Evolutionary conservation across 1,140 invertebrate species (phyloP).

Genomic region (Mactra quadrangularis): DNA sequence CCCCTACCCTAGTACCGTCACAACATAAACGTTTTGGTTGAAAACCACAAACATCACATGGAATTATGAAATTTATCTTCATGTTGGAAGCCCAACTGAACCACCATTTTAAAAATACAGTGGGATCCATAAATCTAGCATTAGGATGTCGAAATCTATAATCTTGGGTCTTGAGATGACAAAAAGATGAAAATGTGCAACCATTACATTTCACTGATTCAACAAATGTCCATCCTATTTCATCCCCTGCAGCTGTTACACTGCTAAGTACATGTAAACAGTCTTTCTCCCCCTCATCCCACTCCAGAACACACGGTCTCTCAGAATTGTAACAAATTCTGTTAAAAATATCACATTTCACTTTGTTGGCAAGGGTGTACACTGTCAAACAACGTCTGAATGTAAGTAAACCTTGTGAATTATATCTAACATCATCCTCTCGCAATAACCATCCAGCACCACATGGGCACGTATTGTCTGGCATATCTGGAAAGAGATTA

Average conservation of each 20-base stretch:
- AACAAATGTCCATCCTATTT: conserved; percentile 63
- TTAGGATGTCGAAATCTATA: conserved; percentile 31
- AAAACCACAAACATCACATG: conserved; percentile 42
- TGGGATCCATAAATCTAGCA: conserved; percentile 50
- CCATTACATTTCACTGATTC: conserved; percentile 29
- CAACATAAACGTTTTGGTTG: conserved; percentile 56
- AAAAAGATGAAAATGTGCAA: conserved; percentile 44
- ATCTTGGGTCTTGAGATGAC: conserved; percentile 1
- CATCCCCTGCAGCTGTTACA: conserved; percentile 65
- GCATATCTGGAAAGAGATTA: conserved; percentile 25
- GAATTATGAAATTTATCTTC: conserved; percentile 59
- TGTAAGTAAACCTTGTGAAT: conserved; percentile 3
- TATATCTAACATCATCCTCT: conserved; percentile 9
- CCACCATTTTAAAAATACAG: conserved; percentile 53
- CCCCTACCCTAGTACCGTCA: conserved; percentile 63
- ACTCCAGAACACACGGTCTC: conserved; percentile 51
- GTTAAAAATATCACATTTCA: conserved; percentile 47
- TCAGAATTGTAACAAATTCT: conserved; percentile 29
- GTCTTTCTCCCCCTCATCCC: conserved; percentile 50
- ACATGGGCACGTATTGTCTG: conserved; percentile 17
- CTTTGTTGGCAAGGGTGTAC: conserved; percentile 26
- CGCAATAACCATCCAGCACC: conserved; percentile 34
- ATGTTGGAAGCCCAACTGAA: conserved; percentile 58
- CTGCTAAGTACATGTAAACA: conserved; percentile 52
- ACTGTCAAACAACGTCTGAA: conserved; percentile 4